phyloP scores from a whole-genome alignment of 2,113 vertebrate genomes.

The Bungarus multicinctus region DNA sequence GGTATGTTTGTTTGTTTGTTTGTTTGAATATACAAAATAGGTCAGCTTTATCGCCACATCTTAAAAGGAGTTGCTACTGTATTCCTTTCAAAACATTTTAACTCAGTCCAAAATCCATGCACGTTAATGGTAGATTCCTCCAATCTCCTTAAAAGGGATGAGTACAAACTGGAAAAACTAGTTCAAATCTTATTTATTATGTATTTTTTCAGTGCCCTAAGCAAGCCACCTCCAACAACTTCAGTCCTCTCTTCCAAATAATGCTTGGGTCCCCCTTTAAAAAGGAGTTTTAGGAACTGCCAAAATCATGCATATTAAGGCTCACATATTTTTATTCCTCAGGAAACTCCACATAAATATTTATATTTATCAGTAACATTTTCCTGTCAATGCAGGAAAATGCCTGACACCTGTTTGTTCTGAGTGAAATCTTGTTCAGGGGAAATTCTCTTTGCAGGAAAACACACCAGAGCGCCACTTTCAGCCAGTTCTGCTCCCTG shows the following conservation, averaged over 20 bases:
- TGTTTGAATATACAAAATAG: background rate
- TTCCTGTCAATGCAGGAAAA: background rate
- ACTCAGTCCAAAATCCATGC: background rate
- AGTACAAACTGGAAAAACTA: background rate
- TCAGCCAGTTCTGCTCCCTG: background rate
- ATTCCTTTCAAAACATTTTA: background rate
- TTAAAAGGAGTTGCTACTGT: background rate
- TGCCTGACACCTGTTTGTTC: accelerated
- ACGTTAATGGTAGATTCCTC: background rate
- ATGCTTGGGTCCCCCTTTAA: background rate
- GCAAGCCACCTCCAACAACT: background rate
- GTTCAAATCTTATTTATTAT: background rate
- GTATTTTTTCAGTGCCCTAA: background rate
- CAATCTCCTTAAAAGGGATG: background rate
- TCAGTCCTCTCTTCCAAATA: too few species aligned
- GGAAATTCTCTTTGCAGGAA: background rate
- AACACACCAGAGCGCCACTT: background rate
- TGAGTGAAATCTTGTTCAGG: background rate
- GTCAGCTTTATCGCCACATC: background rate
- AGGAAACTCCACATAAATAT: background rate
- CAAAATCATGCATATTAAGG: background rate
- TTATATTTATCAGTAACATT: background rate
- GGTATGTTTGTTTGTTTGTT: background rate
- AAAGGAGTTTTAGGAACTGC: background rate
- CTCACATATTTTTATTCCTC: constrained; percentile 1